Evolutionary conservation across 2,113 vertebrate genomes (phyloP).

Genomic region (Burhinus oedicnemus): DNA sequence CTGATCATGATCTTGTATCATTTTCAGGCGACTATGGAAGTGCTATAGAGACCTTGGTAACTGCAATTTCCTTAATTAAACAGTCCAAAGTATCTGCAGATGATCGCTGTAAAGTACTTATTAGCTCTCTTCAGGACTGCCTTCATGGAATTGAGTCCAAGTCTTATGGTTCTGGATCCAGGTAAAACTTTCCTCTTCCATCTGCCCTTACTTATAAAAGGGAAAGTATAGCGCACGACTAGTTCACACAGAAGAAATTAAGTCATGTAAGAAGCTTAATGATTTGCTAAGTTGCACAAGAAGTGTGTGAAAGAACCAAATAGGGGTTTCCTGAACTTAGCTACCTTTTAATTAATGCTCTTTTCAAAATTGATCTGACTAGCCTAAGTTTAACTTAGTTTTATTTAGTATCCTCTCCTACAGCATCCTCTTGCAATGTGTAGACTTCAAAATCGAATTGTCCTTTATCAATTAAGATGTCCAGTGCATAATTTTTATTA

Average conservation of each 20-base stretch:
- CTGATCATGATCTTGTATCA: neutral
- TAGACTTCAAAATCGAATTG: neutral
- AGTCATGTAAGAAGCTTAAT: neutral
- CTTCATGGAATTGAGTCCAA: conserved; percentile 99
- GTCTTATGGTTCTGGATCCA: conserved; percentile 96
- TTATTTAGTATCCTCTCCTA: neutral
- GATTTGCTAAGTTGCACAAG: neutral
- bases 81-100: conserved; percentile 99
- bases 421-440: neutral
- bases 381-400: neutral
- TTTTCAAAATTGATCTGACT: neutral
- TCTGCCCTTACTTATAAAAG: neutral
- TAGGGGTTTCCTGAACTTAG: neutral
- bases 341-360: neutral
- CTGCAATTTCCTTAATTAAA: conserved; percentile 98
- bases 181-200: conserved; percentile 84
- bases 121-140: conserved; percentile 98
- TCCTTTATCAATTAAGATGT: neutral
- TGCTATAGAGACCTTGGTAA: conserved; percentile 98
- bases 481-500: neutral
- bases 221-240: neutral
- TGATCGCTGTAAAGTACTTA: conserved; percentile 98
- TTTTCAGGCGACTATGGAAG: conserved; percentile 95
- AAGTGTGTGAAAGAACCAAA: neutral
- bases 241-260: neutral